Percentiles rank a stretch among this genome's conserved stretches.
Evolutionary conservation across 2,113 vertebrate species (phyloP).

Genomic region (Paralichthys olivaceus): DNA sequence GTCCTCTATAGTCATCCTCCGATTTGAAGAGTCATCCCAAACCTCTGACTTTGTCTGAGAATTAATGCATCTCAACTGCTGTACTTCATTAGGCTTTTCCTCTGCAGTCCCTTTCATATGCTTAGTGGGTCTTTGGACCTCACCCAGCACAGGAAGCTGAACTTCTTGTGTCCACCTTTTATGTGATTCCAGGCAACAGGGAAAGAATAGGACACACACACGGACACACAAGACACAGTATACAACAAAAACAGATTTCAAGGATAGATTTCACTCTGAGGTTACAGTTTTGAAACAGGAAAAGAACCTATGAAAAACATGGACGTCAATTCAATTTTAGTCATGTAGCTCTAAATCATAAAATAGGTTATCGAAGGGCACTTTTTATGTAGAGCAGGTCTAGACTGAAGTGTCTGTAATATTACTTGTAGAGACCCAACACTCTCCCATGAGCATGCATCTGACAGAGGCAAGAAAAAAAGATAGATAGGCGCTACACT

Average conservation of each 20-base stretch:
- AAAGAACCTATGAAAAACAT: conserved; percentile 1
- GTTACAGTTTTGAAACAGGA: neutral
- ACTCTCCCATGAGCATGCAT: neutral
- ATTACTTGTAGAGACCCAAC: neutral
- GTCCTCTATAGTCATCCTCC: conserved; percentile 4
- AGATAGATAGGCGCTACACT: neutral
- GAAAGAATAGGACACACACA: conserved; percentile 40
- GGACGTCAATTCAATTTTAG: neutral
- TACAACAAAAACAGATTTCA: conserved; percentile 31
- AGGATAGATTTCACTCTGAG: conserved; percentile 1
- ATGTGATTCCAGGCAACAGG: conserved; percentile 67
- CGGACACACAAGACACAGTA: conserved; percentile 11
- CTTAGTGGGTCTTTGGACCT: conserved; percentile 64
- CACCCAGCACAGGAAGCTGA: conserved; percentile 71
- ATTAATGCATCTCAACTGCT: conserved; percentile 45
- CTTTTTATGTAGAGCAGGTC: neutral
- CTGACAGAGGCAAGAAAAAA: neutral
- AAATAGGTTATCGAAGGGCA: neutral
- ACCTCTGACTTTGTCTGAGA: conserved; percentile 55
- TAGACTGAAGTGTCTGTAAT: neutral
- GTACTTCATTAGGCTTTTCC: conserved; percentile 52
- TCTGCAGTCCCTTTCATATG: conserved; percentile 62
- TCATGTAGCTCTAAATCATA: neutral
- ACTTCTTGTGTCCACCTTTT: conserved; percentile 67
- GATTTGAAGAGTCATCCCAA: conserved; percentile 34